These are phyloP conservation scores for Pollenia angustigena DNA, from an alignment of 2,888 invertebrate species.

Conservation along the genomic window DNA sequence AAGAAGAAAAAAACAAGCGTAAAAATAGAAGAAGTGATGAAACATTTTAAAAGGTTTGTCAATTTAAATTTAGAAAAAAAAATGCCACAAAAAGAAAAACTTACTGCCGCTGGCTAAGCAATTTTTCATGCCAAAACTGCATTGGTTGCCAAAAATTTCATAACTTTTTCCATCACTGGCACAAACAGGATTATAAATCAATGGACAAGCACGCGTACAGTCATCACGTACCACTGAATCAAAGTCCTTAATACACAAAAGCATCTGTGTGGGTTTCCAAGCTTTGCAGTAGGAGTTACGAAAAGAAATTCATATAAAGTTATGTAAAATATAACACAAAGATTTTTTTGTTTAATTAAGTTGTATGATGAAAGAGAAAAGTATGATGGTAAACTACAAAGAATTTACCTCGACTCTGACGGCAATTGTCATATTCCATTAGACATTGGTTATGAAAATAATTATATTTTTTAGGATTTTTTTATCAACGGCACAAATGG, in stretches of 20 bases:
- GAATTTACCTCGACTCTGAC: conserved; percentile 73
- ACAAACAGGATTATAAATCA: conserved; percentile 77
- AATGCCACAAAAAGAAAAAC: conserved; percentile 57
- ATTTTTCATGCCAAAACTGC: conserved; percentile 77
- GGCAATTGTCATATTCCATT: conserved; percentile 76
- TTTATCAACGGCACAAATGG: conserved; percentile 76
- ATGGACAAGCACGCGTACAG: conserved; percentile 76
- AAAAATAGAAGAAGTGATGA: conserved; percentile 47
- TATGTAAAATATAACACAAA: conserved; percentile 15
- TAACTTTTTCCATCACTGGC: conserved; percentile 74
- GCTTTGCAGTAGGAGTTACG: conserved; percentile 61
- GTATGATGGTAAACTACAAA: neutral
- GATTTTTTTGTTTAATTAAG: conserved; percentile 11
- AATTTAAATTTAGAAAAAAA: conserved; percentile 63
- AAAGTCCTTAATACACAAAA: conserved; percentile 75
- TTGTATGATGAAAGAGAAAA: neutral
- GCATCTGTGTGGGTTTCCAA: conserved; percentile 77
- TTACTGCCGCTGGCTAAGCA: conserved; percentile 76
- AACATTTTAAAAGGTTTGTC: conserved; percentile 64
- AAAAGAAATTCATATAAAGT: conserved; percentile 30
- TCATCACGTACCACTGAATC: conserved; percentile 75
- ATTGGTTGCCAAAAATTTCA: conserved; percentile 76
- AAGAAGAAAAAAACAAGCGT: conserved; percentile 25
- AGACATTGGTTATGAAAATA: conserved; percentile 77
- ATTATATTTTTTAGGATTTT: conserved; percentile 68